phyloP scores from a whole-genome alignment of 2,888 invertebrate species.

The Orthonevra nobilis region DNA sequence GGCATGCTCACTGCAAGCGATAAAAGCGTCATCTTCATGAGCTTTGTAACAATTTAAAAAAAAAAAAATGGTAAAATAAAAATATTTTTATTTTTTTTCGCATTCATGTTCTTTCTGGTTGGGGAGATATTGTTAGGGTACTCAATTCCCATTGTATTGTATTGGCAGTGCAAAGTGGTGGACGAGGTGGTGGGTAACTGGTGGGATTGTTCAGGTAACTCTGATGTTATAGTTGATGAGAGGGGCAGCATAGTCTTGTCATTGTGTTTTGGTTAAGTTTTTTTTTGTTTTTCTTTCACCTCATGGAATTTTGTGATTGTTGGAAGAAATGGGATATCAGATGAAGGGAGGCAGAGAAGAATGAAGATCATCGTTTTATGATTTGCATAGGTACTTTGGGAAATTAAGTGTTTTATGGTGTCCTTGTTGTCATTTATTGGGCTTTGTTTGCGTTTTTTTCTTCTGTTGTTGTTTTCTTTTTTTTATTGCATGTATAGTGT shows the following conservation, averaged over 20 bases:
- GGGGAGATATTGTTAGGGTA: conserved; percentile 62
- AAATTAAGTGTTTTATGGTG: conserved; percentile 70
- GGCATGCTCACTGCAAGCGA: conserved; percentile 64
- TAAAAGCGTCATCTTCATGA: conserved; percentile 66
- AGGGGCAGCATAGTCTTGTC: conserved; percentile 56
- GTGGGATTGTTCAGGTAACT: conserved; percentile 38
- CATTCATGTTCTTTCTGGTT: conserved; percentile 40
- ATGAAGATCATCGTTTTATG: conserved; percentile 66
- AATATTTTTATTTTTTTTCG: conserved; percentile 42
- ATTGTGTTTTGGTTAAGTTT: too few relatives aligned
- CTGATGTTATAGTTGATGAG: conserved; percentile 50
- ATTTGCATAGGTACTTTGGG: conserved; percentile 68
- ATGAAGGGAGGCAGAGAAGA: conserved; percentile 23
- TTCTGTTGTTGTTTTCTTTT: conserved; percentile 14
- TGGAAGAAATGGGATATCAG: conserved; percentile 35
- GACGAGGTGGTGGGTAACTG: conserved; percentile 3
- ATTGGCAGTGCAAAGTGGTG: conserved; percentile 57
- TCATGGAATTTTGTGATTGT: conserved; percentile 54
- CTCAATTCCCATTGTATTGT: conserved; percentile 66
- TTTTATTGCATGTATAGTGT: conserved; percentile 32
- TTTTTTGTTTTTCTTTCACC: conserved; percentile 65
- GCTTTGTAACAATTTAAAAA: conserved; percentile 65
- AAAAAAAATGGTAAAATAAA: too few relatives aligned
- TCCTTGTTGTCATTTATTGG: conserved; percentile 68
- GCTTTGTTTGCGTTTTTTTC: conserved; percentile 52